Evolutionary conservation across 2,888 invertebrate species (phyloP).

Genomic region (Phymatocera aterrima): DNA sequence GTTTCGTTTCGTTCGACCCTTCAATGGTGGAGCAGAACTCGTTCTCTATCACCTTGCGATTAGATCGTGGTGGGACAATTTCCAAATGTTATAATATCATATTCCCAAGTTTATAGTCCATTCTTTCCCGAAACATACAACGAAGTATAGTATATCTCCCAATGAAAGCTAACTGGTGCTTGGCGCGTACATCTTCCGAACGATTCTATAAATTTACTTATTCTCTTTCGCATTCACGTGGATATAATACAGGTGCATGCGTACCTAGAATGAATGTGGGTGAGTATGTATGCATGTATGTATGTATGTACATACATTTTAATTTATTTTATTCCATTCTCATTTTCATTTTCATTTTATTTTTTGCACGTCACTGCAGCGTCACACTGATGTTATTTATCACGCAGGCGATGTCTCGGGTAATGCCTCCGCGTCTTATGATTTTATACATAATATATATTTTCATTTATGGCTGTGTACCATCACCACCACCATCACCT

Average conservation of each 20-base stretch:
- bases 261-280: too few relatives aligned
- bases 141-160: too few relatives aligned
- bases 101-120: neutral
- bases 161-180: too few relatives aligned
- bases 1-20: conserved; percentile 27
- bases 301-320: neutral
- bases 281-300: neutral
- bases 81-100: neutral
- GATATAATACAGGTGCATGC: neutral
- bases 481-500: neutral
- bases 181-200: neutral
- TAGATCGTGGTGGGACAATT: neutral
- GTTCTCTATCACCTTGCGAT: neutral
- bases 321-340: neutral
- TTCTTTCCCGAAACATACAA: neutral
- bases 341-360: neutral
- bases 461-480: conserved; percentile 7
- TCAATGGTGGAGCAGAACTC: neutral
- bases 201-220: neutral
- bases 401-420: neutral
- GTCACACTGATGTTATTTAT: conserved; percentile 18
- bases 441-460: conserved; percentile 22
- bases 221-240: neutral
- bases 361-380: neutral
- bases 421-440: conserved; percentile 7